Evolutionary conservation across 2,888 invertebrate species (phyloP), one percentile per base, ranked within the genome.

Genomic region (Ellobium chinense): DNA sequence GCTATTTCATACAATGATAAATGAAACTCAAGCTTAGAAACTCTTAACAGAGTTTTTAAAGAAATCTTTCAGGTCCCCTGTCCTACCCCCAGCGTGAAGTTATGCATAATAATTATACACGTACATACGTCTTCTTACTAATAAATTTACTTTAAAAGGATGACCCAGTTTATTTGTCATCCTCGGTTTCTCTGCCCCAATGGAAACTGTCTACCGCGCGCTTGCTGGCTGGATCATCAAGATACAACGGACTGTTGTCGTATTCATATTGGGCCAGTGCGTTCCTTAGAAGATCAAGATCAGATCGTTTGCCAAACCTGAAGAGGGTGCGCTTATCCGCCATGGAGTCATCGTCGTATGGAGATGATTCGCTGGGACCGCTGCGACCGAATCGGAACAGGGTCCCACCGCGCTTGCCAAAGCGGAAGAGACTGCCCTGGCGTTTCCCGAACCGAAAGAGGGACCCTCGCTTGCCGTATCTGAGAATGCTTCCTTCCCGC

Each of bases 381-480:
- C 87, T 73, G 72, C 85, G 85, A 24, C 87, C 87, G 78, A 85
- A 88, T 9, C 88, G 85, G 39, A 88, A 81, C 21, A 87, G 79
- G n/a, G 84, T 76, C 1, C 77, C 77, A 18, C 75, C 75, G 1
- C 88, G 85, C 73, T 87, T 87, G 39, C 88, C 88, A 65, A 86
- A 88, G 24, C 88, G 84, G 34, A 88, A 80, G 31, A 88, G 81
- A 21, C 88, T 85, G 2, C 72, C 72, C 36, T 72, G 72, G 4
- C 88, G 85, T 78, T 87, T 87, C 27, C 88, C 88, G 70, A 87
- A 88, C 31, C 88, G 78, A 66, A 88, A 83, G 24, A 88, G 82
- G n/a, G 84, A 82, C n/a, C 86, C 84, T 82, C 87, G 73, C 73
- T 85, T 85, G 24, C 85, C 87, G 63, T 80, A 87, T 4, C 86